A percentile compares a stretch with the other conserved stretches of the same genome.
These are phyloP conservation scores for Axea sp. DNA, from an alignment of 2,888 invertebrate species.

Conservation along the genomic window DNA sequence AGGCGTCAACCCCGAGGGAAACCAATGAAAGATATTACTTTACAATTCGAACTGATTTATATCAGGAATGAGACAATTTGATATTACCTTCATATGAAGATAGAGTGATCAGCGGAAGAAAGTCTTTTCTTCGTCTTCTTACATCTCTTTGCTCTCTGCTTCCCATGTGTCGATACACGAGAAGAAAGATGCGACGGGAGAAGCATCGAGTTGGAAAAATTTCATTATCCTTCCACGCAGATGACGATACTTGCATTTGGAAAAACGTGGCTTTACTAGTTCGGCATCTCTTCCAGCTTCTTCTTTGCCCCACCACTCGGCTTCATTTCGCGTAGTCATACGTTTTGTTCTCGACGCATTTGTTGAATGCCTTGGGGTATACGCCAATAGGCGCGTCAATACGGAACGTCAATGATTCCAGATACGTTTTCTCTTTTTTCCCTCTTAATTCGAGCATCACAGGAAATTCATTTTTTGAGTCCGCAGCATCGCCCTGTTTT, in stretches of 20 bases:
- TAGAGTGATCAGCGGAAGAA: conserved; percentile 15
- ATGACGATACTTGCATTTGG: conserved; percentile 66
- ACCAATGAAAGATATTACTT: conserved; percentile 26
- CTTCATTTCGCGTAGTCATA: conserved; percentile 53
- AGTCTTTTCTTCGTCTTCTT: background rate
- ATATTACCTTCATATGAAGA: conserved; percentile 6
- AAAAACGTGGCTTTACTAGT: conserved; percentile 66
- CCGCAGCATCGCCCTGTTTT: conserved; percentile 21
- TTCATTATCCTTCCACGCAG: conserved; percentile 72
- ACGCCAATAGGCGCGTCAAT: conserved; percentile 45
- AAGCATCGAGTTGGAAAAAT: conserved; percentile 69
- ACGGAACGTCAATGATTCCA: conserved; percentile 43
- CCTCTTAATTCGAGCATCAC: conserved; percentile 42
- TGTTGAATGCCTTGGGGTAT: conserved; percentile 42
- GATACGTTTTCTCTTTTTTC: conserved; percentile 5
- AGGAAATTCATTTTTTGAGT: conserved; percentile 47
- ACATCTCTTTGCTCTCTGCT: conserved; percentile 4
- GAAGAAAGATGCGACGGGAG: conserved; percentile 27
- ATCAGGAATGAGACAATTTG: conserved; percentile 27
- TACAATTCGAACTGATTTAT: conserved; percentile 36
- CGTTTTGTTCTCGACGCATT: conserved; percentile 53
- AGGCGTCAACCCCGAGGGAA: conserved; percentile 12
- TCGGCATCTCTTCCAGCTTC: conserved; percentile 54
- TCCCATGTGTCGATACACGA: conserved; percentile 13
- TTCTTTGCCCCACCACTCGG: conserved; percentile 43